Conservation (phyloP, 2,888 invertebrate genomes). For the Pristionchus maxplancki region DNA sequence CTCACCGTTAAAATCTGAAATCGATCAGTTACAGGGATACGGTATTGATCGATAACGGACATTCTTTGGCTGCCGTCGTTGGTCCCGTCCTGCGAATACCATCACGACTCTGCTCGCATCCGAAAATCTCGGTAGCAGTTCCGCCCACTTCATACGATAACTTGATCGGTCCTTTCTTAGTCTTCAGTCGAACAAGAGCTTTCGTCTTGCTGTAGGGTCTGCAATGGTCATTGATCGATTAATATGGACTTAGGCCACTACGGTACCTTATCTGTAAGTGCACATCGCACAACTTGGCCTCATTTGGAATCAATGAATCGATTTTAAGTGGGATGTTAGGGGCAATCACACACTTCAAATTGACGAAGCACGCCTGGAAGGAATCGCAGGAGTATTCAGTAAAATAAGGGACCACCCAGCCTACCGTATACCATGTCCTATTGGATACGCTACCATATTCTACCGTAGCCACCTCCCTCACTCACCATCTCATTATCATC, state of each 20-base stretch:
- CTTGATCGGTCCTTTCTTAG: background rate
- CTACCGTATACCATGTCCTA: no score
- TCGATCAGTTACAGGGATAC: background rate
- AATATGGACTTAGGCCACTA: no score
- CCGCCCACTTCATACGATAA: background rate
- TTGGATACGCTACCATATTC: background rate
- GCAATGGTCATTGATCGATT: background rate
- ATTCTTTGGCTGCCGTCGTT: background rate
- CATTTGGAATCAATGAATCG: background rate
- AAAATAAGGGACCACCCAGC: no score
- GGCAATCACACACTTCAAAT: background rate
- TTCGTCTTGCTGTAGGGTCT: background rate
- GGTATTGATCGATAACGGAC: background rate
- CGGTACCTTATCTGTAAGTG: background rate
- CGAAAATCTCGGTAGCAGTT: background rate
- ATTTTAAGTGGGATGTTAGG: background rate
- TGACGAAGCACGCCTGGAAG: background rate
- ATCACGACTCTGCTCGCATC: background rate
- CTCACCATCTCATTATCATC: background rate
- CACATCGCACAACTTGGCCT: background rate
- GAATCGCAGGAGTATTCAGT: no score
- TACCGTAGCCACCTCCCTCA: background rate
- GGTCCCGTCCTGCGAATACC: background rate
- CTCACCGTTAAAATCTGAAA: background rate
- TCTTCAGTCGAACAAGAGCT: background rate